Evolutionary conservation across 2,113 vertebrate species (phyloP), one percentile per base, ranked within the genome.

Genomic region (Cyprinodon tularosa): DNA sequence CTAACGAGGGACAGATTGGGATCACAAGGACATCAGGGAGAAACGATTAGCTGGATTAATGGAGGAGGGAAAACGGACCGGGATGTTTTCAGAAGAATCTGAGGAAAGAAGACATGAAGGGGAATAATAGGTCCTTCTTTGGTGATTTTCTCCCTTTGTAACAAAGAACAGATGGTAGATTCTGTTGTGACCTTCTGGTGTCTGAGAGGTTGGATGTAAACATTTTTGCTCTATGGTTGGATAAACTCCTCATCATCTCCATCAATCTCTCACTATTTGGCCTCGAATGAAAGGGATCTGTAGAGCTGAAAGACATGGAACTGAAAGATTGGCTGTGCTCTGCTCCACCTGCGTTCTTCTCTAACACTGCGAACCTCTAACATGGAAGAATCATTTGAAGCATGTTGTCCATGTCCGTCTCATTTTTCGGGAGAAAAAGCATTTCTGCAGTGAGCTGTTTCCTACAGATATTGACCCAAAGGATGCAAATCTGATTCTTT

Each of bases 111-210:
- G 45, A 68, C 66, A 47, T 29, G 53, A 77, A 47, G 20, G 47
- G 69, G 71, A 76, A 73, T 37, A 62, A 38, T 72, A 77, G 14
- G 3, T 6, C 59, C 12, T 68, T 82, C 38, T 48, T 44, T 73
- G 50, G 60, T 10, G 50, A 74, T 7, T 22, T 2, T 3, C 47
- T 83, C 42, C 79, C 2, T 42, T 4, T 42, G 62, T 84, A 82
- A 88, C 66, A 40, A 71, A 37, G 76, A 77, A 61, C 85, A 87
- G 86, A 87, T 77, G 82, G 68, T 12, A 44, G 15, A 62, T 42
- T 42, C 42, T 42, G 42, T 3, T 42, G 42, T 42, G 42, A 6
- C 42, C 9, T 29, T 29, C 29, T 29, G 29, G 29, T 29, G 29
- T 29, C 29, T 29, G 29, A 29, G 29, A 29, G 29, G 29, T 29